Evolutionary conservation across 1,140 invertebrate genomes (phyloP), one percentile per base, ranked within the genome.

Genomic region (Oncopodura yosiiana): DNA sequence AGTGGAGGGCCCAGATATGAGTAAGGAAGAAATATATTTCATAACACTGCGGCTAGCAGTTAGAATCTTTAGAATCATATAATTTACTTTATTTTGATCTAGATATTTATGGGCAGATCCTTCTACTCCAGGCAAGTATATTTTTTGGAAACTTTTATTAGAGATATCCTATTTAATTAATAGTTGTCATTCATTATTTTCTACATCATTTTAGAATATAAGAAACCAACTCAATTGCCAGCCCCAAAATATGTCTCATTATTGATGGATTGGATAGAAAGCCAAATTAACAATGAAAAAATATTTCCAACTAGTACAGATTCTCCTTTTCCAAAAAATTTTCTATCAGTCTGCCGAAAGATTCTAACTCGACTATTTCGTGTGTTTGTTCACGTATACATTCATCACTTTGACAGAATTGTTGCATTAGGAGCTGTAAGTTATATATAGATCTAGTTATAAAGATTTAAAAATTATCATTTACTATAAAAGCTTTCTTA

Each of bases 311-410:
- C 86, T 1, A 82, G 79, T 74, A 62, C 71, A 81, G 88, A 87
- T 75, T 76, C 86, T 49, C 87, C 89, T 41, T 94, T 94, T 74
- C 91, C 91, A 11, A 89, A 84, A 68, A 84, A 84, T 46, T 95
- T 93, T 73, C 55, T 73, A 36, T 71, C 77, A 12, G 73, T 85
- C 3, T 90, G 87, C 66, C 83, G 87, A 66, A 94, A 94, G 73
- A 92, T 94, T 58, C 71, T 94, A 39, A 91, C 89, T 0, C 74
- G 91, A 52, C 71, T 94, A n/a, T 94, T 92, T 69, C 74, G 91
- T 65, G 89, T 94, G 1, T 94, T 94, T 74, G 91, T 94, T 1
- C 91, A 94, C 73, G 88, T 94, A n/a, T 95, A 94, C 68, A 94
- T 95, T 60, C 91, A 95, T 73, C 91, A 95, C 72, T 94, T 94